These are phyloP conservation scores for Corythoichthys intestinalis DNA, from an alignment of 2,113 vertebrate genomes.

Conservation along the genomic window DNA sequence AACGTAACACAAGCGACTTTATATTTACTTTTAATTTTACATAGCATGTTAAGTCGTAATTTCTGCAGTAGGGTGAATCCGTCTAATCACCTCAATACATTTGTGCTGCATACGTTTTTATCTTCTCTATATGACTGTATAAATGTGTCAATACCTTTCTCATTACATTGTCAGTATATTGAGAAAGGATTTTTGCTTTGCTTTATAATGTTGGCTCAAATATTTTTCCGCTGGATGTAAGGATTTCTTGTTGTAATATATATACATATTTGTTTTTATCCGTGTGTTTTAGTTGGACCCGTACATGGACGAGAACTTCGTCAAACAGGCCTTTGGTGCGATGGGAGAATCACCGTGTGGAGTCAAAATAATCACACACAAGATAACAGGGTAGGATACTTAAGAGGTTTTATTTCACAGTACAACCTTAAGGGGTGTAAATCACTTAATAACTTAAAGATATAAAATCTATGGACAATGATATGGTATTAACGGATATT, in stretches of 20 bases:
- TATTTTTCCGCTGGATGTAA: not conserved
- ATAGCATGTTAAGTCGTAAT: not conserved
- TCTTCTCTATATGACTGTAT: not conserved
- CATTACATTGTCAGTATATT: not conserved
- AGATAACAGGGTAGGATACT: slow-evolving; percentile 72
- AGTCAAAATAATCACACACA: slow-evolving; percentile 79
- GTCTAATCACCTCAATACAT: not conserved
- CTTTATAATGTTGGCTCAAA: not conserved
- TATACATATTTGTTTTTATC: rapidly evolving
- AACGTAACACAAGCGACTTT: not conserved
- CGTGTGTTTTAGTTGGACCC: slow-evolving; percentile 69
- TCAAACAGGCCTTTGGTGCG: slow-evolving; percentile 76
- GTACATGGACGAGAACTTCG: slow-evolving; percentile 79
- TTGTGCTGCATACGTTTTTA: not conserved
- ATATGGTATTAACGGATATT: no score
- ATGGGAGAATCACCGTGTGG: slow-evolving; percentile 77
- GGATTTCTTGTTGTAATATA: rapidly evolving
- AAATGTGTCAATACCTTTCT: not conserved
- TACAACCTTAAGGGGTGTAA: not conserved
- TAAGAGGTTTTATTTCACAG: not conserved
- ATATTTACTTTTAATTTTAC: not conserved
- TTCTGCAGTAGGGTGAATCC: not conserved
- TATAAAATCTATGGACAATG: no score
- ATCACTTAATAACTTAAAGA: not conserved
- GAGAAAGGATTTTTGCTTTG: not conserved